A percentile compares a stretch with the other conserved stretches of the same genome.
Evolutionary conservation across 2,888 invertebrate species (phyloP).

Genomic region (Cerceris ruficornis): DNA sequence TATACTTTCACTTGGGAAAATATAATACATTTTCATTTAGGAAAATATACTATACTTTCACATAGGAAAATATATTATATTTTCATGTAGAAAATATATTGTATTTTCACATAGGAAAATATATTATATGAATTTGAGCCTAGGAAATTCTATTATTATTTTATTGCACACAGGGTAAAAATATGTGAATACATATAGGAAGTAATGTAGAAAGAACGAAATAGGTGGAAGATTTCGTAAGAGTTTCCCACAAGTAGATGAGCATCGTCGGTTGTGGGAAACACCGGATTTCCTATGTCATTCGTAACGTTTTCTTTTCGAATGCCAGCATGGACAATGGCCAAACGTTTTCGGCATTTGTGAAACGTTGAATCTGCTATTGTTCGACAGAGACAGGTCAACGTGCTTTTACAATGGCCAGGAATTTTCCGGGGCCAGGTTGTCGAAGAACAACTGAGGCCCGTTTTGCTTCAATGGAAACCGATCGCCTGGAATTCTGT

Average conservation of each 20-base stretch:
- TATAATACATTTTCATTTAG: too few species aligned
- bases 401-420: slow-evolving; percentile 49
- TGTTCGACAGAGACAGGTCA: slow-evolving; percentile 58
- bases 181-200: not conserved
- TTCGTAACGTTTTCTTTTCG: slow-evolving; percentile 53
- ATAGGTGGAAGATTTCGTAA: slow-evolving; percentile 13
- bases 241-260: slow-evolving; percentile 46
- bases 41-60: too few species aligned
- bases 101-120: too few species aligned
- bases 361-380: slow-evolving; percentile 64
- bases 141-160: too few species aligned
- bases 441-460: slow-evolving; percentile 22
- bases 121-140: too few species aligned
- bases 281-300: slow-evolving; percentile 57
- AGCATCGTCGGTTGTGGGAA: slow-evolving; percentile 44
- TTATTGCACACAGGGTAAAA: too few species aligned
- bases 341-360: slow-evolving; percentile 65
- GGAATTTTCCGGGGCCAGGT: slow-evolving; percentile 38
- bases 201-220: not conserved
- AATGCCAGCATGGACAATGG: slow-evolving; percentile 57
- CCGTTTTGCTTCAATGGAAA: slow-evolving; percentile 21
- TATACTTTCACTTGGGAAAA: too few species aligned
- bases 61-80: too few species aligned
- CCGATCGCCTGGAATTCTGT: slow-evolving; percentile 10
- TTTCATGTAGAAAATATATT: too few species aligned